A percentile compares a stretch with the other conserved stretches of the same genome.
These are phyloP conservation scores for Pogonomyrmex californicus DNA, from an alignment of 1,140 invertebrate genomes.

Conservation along the genomic window DNA sequence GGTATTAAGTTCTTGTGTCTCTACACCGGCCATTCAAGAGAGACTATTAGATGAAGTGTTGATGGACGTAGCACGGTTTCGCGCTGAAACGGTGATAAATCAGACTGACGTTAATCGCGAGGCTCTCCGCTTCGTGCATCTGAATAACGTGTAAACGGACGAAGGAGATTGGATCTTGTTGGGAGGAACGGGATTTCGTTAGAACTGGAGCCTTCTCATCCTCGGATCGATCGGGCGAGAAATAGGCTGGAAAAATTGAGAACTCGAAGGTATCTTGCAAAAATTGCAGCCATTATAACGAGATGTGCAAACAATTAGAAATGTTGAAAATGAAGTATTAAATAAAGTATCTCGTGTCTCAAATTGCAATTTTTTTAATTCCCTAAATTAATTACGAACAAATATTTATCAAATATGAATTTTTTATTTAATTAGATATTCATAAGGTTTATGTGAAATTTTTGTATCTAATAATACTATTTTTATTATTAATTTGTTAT, in stretches of 20 bases:
- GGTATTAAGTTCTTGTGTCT: conserved; percentile 26
- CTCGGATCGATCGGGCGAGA: background rate
- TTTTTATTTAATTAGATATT: background rate
- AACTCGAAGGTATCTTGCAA: background rate
- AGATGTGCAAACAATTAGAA: background rate
- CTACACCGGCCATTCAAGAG: background rate
- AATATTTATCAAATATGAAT: background rate
- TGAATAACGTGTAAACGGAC: conserved; percentile 13
- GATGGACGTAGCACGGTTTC: conserved; percentile 43
- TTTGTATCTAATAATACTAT: background rate
- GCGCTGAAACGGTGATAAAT: conserved; percentile 43
- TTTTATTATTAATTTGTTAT: background rate
- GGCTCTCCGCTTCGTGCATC: background rate
- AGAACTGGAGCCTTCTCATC: background rate
- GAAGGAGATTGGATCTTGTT: background rate
- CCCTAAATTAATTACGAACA: background rate
- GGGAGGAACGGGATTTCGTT: conserved; percentile 20
- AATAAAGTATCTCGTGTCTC: background rate
- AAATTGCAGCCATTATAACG: background rate
- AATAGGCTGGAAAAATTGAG: conserved; percentile 23
- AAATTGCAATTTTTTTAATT: background rate
- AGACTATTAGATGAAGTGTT: conserved; percentile 45
- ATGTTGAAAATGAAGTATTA: background rate
- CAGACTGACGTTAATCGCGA: conserved; percentile 56
- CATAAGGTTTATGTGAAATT: background rate